Base-by-base conservation (phyloP, 2,797 vertebrate species). In the Poecilia picta region DNA sequence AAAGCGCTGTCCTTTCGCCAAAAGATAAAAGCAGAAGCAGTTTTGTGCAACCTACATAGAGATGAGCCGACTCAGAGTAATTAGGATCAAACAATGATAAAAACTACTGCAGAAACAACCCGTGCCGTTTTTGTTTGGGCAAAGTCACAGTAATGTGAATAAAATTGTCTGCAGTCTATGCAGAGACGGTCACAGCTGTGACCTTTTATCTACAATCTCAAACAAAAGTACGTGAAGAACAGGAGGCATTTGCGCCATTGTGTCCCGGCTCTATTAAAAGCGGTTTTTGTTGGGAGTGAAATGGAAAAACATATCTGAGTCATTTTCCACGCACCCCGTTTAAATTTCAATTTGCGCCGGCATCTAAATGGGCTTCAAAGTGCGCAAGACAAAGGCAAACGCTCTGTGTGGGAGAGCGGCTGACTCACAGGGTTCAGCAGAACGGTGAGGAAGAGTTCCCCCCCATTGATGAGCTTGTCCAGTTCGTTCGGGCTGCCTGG, bases 381-480 rank as follows among this genome's bases (percentile, higher is more conserved):
- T 49, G 77, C 49, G 53, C 39, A 45, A 76, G 74, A 87, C 75
- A 82, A 90, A 84, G 18, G 75, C 83, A 18, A 53, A 55, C 2
- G 80, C 5, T 7, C 70, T 59, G 76, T 25, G 72, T 72, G 74
- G 76, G 66, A 55, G 74, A 66, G 68, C 3, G 8, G 70, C 77
- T 83, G 81, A 97, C 98, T 97, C 92, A 99, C 98, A 0, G 98
- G 98, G 91, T 99, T 99, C 72, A 99, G 96, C 20, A 99, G 96
- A 81, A 99, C 97, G 0, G 98, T 99, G 82, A 98, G 97, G 94
- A 99, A 99, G 80, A 99, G 97, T 84, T 99, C 98, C 53, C 98
- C 98, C n/a, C 98, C 98, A 0, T 98, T 98, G 91, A 99, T 99
- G 92, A 99, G 98, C 91, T 98, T 98, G 94, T 99, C 98, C 91